Evolutionary conservation across 2,113 vertebrate genomes (phyloP), one percentile per base, ranked within the genome.

Genomic region (Colius striatus): DNA sequence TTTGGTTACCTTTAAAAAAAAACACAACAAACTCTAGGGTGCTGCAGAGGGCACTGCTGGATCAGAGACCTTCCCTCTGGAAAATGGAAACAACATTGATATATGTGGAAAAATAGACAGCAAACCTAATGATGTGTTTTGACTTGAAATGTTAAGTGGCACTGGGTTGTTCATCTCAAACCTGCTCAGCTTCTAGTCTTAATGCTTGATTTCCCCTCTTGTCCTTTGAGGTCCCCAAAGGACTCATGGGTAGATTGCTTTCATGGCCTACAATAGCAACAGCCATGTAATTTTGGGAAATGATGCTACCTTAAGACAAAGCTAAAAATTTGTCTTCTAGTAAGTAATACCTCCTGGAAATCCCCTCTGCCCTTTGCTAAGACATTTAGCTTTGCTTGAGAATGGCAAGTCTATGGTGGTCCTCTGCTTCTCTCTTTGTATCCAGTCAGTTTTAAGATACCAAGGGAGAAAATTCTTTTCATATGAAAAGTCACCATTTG

Each of bases 31-130:
- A 54, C 27, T 51, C 23, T 17, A 1, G 22, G 51, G 47, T 47
- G 75, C 91, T 97, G 84, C 89, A 30, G 38, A 87, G 5, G 11
- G 76, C 60, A 18, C 80, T 96, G 95, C 94, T 92, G 94, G 91
- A 76, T 97, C 96, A 95, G 96, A 97, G 96, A 94, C 32, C 45
- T 80, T 92, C 71, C 92, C 91, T 90, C 60, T 90, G 94, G 94
- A 32, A 94, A 61, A 41, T 29, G 54, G 90, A 90, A 94, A 58
- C 92, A 91, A 82, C 89, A 0, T 71, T 60, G 92, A 85, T 82
- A 38, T 30, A 32, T 26, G 58, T 90, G 95, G 88, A 90, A 57
- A 66, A 76, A 32, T 1, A 43, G 60, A 3, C 3, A 11, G 32
- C 34, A 91, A 94, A 91, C 77, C 82, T 65, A 71, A 29, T 36